phyloP scores from a whole-genome alignment of 2,797 vertebrate species.

The Halcyon badia region DNA sequence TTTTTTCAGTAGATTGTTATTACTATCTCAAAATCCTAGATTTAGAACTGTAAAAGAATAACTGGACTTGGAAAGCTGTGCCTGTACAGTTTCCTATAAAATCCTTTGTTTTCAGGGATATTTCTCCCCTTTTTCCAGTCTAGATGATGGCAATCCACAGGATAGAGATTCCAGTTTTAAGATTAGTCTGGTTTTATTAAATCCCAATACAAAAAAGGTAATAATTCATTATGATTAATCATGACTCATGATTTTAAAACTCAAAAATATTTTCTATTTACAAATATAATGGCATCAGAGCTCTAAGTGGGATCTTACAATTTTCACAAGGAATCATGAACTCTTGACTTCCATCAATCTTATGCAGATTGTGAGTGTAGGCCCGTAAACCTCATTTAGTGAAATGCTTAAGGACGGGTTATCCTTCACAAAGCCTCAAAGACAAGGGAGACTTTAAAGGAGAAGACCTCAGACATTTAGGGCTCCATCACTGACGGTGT shows the following conservation, averaged over 20 bases:
- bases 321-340: not conserved
- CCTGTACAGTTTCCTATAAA: not conserved
- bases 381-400: not conserved
- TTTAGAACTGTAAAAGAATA: not conserved
- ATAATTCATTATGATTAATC: not conserved
- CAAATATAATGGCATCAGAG: rapidly evolving
- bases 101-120: not conserved
- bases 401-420: not conserved
- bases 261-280: not conserved
- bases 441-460: not conserved
- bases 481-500: not conserved
- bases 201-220: not conserved
- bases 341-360: not conserved
- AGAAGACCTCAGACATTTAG: rapidly evolving
- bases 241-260: rapidly evolving
- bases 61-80: too few species aligned
- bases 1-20: not conserved
- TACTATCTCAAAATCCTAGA: not conserved
- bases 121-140: not conserved
- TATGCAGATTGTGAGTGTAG: not conserved
- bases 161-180: rapidly evolving
- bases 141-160: not conserved
- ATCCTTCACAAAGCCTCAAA: not conserved
- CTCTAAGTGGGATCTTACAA: not conserved
- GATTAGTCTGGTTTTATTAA: not conserved